Evolutionary conservation across 2,797 vertebrate genomes (phyloP), one percentile per base, ranked within the genome.

Genomic region (Bovichtus diacanthus): DNA sequence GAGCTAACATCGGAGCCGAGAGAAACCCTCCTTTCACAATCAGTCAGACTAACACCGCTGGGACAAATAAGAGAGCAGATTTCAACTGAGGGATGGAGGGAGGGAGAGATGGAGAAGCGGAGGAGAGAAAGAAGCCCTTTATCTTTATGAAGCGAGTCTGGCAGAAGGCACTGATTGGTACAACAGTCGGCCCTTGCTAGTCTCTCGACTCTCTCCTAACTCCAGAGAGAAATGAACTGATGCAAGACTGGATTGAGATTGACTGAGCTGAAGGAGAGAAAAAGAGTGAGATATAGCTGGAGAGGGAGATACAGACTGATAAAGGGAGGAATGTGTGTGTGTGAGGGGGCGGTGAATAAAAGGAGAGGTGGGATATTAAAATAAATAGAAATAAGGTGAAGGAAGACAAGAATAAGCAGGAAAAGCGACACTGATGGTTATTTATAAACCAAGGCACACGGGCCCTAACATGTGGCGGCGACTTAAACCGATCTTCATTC

Each of bases 101-200:
- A 56, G 34, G 19, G 31, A 73, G 71, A 78, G 59, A 80, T 3
- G 53, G 60, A 76, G 74, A 53, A 53, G 72, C 51, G 81, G 66
- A 85, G 55, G 70, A 64, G 78, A 77, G 66, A 83, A 58, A 83
- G 78, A 74, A 82, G 64, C 72, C 80, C 80, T 92, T 93, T 92
- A 94, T 94, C 92, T 90, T 82, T 90, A 82, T 85, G 84, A 86
- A 86, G 59, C 4, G 8, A 82, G 84, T 72, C 83, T 87, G 87
- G 86, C 89, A 85, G 78, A 77, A 88, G 80, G 75, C 84, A 78
- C 83, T 90, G 92, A 92, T 90, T 92, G 91, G 84, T 91, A 83
- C 84, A 86, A 80, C 84, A 61, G 83, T 61, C 73, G 70, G 74
- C 82, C 83, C 76, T 67, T 78, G 79, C 76, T 84, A 70, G 81